Percentiles rank a stretch among this genome's conserved stretches.
phyloP scores from a whole-genome alignment of 2,113 vertebrate genomes.

The Pteruthius melanotis region DNA sequence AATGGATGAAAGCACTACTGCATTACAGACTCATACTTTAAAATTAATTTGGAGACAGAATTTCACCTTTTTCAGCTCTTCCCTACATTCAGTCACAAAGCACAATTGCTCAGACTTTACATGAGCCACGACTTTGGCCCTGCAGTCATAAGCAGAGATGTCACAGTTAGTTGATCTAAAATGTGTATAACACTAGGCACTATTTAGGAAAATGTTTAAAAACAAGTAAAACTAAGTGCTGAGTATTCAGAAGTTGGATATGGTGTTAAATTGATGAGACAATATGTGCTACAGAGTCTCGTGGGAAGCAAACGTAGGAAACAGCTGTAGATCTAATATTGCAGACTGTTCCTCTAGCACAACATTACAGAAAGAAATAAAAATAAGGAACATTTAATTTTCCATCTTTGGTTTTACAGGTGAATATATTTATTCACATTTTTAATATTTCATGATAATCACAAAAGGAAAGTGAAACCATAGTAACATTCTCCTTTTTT shows the following conservation, averaged over 20 bases:
- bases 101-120: background rate
- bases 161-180: background rate
- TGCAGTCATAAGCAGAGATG: background rate
- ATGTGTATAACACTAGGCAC: background rate
- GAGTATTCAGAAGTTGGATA: background rate
- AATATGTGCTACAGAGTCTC: background rate
- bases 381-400: background rate
- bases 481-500: background rate
- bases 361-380: background rate
- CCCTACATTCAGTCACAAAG: background rate
- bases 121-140: background rate
- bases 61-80: conserved; percentile 31
- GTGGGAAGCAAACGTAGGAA: background rate
- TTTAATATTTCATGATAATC: background rate
- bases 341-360: background rate
- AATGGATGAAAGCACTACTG: background rate
- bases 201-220: background rate
- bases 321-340: background rate
- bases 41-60: background rate
- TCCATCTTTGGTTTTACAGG: background rate
- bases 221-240: background rate
- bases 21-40: background rate
- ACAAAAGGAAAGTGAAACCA: background rate
- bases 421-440: background rate
- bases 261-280: background rate